Evolutionary conservation across 2,888 invertebrate genomes (phyloP).

Genomic region (Pandemis corylana): DNA sequence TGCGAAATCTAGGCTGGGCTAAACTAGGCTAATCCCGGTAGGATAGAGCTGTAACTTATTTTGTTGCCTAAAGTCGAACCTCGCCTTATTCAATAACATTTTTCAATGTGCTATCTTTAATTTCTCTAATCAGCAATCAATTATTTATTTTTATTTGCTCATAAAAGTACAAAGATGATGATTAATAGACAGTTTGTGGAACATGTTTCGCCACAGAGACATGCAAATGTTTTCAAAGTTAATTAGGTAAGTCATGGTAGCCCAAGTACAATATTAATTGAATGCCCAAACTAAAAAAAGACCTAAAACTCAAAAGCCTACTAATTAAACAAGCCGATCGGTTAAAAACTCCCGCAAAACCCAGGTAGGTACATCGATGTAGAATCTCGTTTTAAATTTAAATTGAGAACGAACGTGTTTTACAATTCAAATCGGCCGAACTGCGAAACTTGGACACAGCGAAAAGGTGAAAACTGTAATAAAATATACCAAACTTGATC

Average conservation of each 20-base stretch:
- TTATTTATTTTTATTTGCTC: too few species aligned
- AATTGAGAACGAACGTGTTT: slow-evolving; percentile 46
- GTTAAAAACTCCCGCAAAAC: slow-evolving; percentile 32
- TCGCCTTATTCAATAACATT: too few species aligned
- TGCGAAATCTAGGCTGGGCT: too few species aligned
- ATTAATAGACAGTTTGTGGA: too few species aligned
- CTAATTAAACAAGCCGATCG: slow-evolving; percentile 25
- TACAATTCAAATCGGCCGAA: slow-evolving; percentile 47
- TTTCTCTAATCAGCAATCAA: too few species aligned
- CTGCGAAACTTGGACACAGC: slow-evolving; percentile 46
- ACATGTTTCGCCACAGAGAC: too few species aligned
- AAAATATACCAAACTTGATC: slow-evolving; percentile 48
- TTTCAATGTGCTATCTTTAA: too few species aligned
- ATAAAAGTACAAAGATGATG: too few species aligned
- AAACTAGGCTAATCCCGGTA: too few species aligned
- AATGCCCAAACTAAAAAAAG: neutral
- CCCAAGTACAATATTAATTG: neutral
- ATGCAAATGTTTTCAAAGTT: too few species aligned
- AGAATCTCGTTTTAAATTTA: slow-evolving; percentile 47
- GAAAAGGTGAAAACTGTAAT: slow-evolving; percentile 49
- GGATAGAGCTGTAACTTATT: too few species aligned
- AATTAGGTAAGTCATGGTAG: too few species aligned
- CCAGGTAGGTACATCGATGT: slow-evolving; percentile 40
- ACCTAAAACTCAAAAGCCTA: slow-evolving; percentile 5
- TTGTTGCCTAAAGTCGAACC: neutral